These are phyloP conservation scores for Smittia sp. DNA, from an alignment of 2,888 invertebrate genomes.

Conservation along the genomic window DNA sequence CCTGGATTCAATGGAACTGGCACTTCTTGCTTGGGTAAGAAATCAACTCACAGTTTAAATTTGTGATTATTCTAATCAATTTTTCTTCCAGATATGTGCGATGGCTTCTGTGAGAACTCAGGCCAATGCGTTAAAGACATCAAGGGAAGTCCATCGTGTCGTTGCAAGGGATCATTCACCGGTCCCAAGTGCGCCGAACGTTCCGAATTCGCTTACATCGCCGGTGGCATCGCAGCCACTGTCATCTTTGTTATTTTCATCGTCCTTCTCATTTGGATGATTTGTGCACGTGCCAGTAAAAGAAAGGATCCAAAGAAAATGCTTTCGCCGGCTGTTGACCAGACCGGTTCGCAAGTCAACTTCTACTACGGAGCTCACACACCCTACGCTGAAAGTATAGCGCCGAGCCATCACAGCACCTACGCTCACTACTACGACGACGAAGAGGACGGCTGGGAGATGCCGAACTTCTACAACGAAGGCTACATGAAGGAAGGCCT, in stretches of 20 bases:
- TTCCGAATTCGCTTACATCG: conserved; percentile 93
- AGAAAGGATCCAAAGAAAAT: conserved; percentile 90
- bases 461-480: conserved; percentile 96
- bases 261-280: conserved; percentile 94
- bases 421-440: conserved; percentile 95
- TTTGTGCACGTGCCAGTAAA: conserved; percentile 85
- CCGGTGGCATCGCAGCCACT: conserved; percentile 90
- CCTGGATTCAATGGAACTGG: conserved; percentile 90
- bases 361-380: conserved; percentile 95
- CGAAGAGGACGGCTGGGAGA: conserved; percentile 95
- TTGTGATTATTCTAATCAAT: conserved; percentile 44
- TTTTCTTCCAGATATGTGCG: conserved; percentile 67
- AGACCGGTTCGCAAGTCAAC: conserved; percentile 91
- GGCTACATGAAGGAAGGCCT: conserved; percentile 94
- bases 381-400: conserved; percentile 92
- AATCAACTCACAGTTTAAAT: conserved; percentile 41
- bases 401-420: conserved; percentile 91
- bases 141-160: conserved; percentile 79
- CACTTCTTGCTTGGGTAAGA: conserved; percentile 60
- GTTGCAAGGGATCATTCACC: conserved; percentile 89
- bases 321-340: conserved; percentile 81
- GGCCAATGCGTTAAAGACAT: conserved; percentile 82
- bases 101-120: conserved; percentile 83
- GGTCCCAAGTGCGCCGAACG: conserved; percentile 85
- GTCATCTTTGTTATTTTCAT: conserved; percentile 90